Evolutionary conservation across 2,888 invertebrate species (phyloP), one percentile per base, ranked within the genome.

Genomic region (Leptinotarsa haldemani): DNA sequence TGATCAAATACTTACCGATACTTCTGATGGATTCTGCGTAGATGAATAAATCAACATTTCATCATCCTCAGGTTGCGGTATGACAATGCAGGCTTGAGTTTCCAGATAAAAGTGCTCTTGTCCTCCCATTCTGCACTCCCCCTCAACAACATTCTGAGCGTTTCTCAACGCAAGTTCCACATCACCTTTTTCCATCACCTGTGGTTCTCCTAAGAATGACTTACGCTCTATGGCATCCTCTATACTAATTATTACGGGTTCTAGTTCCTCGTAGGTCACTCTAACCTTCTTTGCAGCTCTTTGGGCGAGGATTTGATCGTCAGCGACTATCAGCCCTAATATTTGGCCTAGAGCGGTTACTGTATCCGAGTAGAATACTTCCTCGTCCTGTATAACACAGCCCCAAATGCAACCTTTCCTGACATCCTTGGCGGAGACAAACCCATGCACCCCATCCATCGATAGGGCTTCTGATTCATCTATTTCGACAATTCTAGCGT

Each of bases 41-140:
- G 96, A 94, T 78, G 93, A 92, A 83, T 93, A 93, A 66, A 98
- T 87, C 85, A 97, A 97, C 74, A 98, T 87, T 87, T 98, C 98
- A 77, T 94, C 92, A 74, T 93, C 93, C 85, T 95, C 95, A 81
- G 90, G 91, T 79, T 92, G 92, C 0, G 95, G 95, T 63, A 94
- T 88, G 0, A 91, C 95, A 74, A 94, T 87, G 1, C 92, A 88
- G 1, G 91, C 92, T 77, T 95, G 92, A 0, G 98, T 96, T 88
- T 99, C 99, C 81, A 99, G 88, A 87, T 98, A 99, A 87, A 99
- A 98, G 86, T 99, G 99, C 85, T 98, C 98, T 87, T 99, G 98
- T 0, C 96, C 97, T 15, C 97, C 97, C 83, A 95, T 93, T 74
- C 93, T 89, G 61, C 92, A 89, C 80, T 94, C 92, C 0, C 96